phyloP scores from a whole-genome alignment of 2,888 invertebrate genomes.

The Cephus pulcher region DNA sequence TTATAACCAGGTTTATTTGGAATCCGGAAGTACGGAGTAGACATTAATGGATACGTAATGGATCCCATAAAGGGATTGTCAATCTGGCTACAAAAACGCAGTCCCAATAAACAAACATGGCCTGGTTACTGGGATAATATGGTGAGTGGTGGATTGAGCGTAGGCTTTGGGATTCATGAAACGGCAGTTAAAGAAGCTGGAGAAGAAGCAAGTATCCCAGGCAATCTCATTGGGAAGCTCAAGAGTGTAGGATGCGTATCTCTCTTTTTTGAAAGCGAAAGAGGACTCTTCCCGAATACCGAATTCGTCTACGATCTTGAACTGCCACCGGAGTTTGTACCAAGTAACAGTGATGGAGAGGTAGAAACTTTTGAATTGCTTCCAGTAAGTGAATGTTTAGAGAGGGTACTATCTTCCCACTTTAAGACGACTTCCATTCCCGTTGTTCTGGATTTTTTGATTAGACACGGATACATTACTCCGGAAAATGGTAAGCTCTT shows the following conservation, averaged over 20 bases:
- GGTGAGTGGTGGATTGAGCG: constrained; percentile 93
- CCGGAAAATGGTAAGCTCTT: constrained; percentile 83
- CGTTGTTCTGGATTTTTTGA: constrained; percentile 90
- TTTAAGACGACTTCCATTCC: constrained; percentile 96
- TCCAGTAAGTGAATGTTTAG: constrained; percentile 84
- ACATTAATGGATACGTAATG: constrained; percentile 92
- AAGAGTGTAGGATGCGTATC: constrained; percentile 86
- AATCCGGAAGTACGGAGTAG: constrained; percentile 92
- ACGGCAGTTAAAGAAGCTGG: constrained; percentile 94
- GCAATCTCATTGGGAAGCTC: constrained; percentile 80
- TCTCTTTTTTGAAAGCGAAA: constrained; percentile 93
- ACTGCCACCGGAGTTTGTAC: constrained; percentile 88
- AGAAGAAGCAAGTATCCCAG: constrained; percentile 92
- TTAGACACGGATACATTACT: constrained; percentile 89
- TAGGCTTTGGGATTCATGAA: constrained; percentile 88
- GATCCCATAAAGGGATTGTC: constrained; percentile 88
- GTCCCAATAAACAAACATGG: constrained; percentile 94
- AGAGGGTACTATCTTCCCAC: constrained; percentile 82
- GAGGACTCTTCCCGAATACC: constrained; percentile 93
- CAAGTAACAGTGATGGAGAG: constrained; percentile 95
- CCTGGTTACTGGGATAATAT: constrained; percentile 97
- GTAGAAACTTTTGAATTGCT: constrained; percentile 91
- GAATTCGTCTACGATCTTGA: constrained; percentile 95
- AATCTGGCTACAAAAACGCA: constrained; percentile 93
- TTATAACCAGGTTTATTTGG: constrained; percentile 79